Conservation (phyloP, 1,140 invertebrate genomes). For the Helicoverpa armigera region DNA sequence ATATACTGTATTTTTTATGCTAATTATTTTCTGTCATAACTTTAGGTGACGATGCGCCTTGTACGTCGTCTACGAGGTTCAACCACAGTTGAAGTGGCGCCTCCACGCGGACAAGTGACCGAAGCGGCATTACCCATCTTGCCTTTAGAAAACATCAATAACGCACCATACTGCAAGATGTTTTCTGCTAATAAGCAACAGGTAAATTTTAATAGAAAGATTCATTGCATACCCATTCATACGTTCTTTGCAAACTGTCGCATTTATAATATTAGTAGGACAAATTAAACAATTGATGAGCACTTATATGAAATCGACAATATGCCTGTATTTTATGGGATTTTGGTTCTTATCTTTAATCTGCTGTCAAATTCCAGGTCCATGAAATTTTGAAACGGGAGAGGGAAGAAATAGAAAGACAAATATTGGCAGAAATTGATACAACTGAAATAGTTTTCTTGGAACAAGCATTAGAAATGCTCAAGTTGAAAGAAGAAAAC, state of each 20-base stretch:
- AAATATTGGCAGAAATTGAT: constrained; percentile 89
- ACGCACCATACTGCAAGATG: constrained; percentile 91
- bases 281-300: too few relatives aligned
- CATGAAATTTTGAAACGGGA: constrained; percentile 91
- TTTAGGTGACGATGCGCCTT: constrained; percentile 91
- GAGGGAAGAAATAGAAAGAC: constrained; percentile 89
- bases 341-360: neutral
- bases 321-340: too few relatives aligned
- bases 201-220: constrained; percentile 58
- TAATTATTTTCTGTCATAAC: constrained; percentile 31
- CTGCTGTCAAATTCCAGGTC: constrained; percentile 61
- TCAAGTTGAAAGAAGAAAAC: constrained; percentile 71
- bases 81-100: constrained; percentile 90
- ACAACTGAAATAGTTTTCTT: constrained; percentile 95
- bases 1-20: too few relatives aligned
- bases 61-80: constrained; percentile 95
- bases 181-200: constrained; percentile 89
- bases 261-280: too few relatives aligned
- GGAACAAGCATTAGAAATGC: constrained; percentile 89
- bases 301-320: too few relatives aligned
- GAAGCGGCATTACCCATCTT: constrained; percentile 79
- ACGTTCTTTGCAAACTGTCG: too few relatives aligned
- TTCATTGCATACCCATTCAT: too few relatives aligned
- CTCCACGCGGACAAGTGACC: constrained; percentile 87
- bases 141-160: constrained; percentile 84